phyloP scores from a whole-genome alignment of 2,113 vertebrate genomes.

The Osmerus mordax region DNA sequence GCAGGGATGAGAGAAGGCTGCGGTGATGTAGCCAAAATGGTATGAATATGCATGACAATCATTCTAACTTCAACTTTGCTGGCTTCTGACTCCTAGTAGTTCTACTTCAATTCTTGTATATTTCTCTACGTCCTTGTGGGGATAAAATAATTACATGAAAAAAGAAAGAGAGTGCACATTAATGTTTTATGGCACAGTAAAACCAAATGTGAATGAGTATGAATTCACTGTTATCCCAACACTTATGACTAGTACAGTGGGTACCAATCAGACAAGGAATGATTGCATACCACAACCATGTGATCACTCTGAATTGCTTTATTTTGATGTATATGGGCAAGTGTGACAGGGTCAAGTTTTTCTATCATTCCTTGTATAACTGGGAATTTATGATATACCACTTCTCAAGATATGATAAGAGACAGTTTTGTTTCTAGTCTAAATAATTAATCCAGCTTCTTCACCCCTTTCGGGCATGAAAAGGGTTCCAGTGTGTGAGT shows the following conservation, averaged over 20 bases:
- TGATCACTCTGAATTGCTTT: too few relatives aligned
- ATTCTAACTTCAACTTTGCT: conserved; percentile 39
- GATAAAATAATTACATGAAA: conserved; percentile 49
- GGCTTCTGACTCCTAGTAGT: conserved; percentile 46
- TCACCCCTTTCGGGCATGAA: conserved; percentile 49
- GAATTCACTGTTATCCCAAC: background rate
- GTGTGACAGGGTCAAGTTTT: background rate
- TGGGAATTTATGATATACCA: background rate
- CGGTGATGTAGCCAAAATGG: conserved; percentile 27
- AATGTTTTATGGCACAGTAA: conserved; percentile 38
- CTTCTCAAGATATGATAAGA: conserved; percentile 58
- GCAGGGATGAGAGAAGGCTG: conserved; percentile 28
- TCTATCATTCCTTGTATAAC: background rate
- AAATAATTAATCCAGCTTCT: conserved; percentile 63
- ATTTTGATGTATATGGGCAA: too few relatives aligned
- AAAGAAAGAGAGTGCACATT: conserved; percentile 23
- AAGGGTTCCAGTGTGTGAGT: conserved; percentile 48
- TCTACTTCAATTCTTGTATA: conserved; percentile 37
- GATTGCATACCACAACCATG: too few relatives aligned
- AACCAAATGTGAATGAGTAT: background rate
- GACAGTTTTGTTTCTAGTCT: conserved; percentile 59
- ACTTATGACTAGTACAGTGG: background rate
- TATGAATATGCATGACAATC: conserved; percentile 24
- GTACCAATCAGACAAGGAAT: too few relatives aligned
- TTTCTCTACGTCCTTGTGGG: conserved; percentile 46